A percentile compares a stretch with the other conserved stretches of the same genome.
These are phyloP conservation scores for Tor tambroides DNA, from an alignment of 2,113 vertebrate species.

Conservation along the genomic window DNA sequence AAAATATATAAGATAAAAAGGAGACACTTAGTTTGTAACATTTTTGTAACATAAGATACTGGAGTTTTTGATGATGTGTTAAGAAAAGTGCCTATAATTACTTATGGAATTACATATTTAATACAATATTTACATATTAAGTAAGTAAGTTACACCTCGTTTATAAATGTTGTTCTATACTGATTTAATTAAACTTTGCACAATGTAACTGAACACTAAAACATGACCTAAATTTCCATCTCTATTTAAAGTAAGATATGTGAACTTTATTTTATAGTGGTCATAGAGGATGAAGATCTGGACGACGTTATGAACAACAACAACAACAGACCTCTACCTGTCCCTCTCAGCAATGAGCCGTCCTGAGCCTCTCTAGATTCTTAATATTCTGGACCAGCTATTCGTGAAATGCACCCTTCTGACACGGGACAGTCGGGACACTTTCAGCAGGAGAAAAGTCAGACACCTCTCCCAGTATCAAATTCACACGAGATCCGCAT, in stretches of 20 bases:
- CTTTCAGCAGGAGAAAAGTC: conserved; percentile 22
- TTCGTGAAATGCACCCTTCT: not conserved
- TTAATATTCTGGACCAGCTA: conserved; percentile 17
- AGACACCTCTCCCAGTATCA: conserved; percentile 12
- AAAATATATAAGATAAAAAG: too few relatives aligned
- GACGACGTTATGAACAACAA: conserved; percentile 58
- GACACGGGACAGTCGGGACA: not conserved
- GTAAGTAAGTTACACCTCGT: not conserved
- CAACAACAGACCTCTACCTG: conserved; percentile 41
- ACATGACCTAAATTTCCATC: not conserved
- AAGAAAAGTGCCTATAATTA: too few relatives aligned
- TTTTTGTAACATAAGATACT: too few relatives aligned
- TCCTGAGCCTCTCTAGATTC: conserved; percentile 33
- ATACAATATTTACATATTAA: not conserved
- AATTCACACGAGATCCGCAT: conserved; percentile 51
- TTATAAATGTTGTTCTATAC: too few relatives aligned
- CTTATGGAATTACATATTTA: not conserved
- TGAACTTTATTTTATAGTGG: conserved; percentile 30
- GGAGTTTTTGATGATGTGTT: too few relatives aligned
- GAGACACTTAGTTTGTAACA: too few relatives aligned
- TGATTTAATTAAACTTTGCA: not conserved
- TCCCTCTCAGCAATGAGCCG: conserved; percentile 51
- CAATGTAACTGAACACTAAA: not conserved
- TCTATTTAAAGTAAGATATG: not conserved
- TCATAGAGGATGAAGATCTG: conserved; percentile 62